Percentiles rank a stretch among this genome's conserved stretches.
phyloP scores from a whole-genome alignment of 2,113 vertebrate species.

The Alethe castanea region DNA sequence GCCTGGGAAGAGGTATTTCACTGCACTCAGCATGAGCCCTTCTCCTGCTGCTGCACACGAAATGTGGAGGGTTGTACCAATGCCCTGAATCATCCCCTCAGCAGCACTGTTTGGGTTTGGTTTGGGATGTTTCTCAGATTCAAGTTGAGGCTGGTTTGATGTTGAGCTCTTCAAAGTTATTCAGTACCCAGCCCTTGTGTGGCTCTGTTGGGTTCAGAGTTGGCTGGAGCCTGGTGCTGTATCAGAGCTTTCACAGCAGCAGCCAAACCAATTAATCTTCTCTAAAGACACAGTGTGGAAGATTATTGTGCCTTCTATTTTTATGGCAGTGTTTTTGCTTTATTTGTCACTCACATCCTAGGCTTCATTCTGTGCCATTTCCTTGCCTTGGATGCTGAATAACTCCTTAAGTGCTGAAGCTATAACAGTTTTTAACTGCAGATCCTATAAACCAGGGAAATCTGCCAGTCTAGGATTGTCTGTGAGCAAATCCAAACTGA shows the following conservation, averaged over 20 bases:
- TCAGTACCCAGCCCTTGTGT: constrained; percentile 55
- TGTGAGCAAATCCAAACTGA: neutral
- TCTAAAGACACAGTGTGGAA: constrained; percentile 24
- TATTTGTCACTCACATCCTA: neutral
- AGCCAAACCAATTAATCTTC: constrained; percentile 40
- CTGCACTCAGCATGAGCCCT: neutral
- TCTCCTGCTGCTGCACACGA: neutral
- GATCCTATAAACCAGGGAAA: neutral
- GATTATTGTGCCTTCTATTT: constrained; percentile 13
- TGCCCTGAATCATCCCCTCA: constrained; percentile 41
- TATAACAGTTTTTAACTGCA: neutral
- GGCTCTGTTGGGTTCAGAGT: constrained; percentile 43
- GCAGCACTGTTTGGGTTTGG: constrained; percentile 55
- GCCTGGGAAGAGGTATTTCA: neutral
- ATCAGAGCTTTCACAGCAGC: constrained; percentile 39
- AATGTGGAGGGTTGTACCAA: constrained; percentile 46
- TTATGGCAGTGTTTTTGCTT: constrained; percentile 27
- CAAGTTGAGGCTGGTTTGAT: constrained; percentile 69
- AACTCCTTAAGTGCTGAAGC: neutral
- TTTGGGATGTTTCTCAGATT: constrained; percentile 58
- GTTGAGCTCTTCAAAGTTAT: constrained; percentile 55
- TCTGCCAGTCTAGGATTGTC: neutral
- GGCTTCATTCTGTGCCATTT: neutral
- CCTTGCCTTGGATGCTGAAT: neutral
- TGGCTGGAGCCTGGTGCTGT: constrained; percentile 40